Evolutionary conservation across 2,797 vertebrate species (phyloP), one percentile per base, ranked within the genome.

Genomic region (Melanotaenia pygmaea): DNA sequence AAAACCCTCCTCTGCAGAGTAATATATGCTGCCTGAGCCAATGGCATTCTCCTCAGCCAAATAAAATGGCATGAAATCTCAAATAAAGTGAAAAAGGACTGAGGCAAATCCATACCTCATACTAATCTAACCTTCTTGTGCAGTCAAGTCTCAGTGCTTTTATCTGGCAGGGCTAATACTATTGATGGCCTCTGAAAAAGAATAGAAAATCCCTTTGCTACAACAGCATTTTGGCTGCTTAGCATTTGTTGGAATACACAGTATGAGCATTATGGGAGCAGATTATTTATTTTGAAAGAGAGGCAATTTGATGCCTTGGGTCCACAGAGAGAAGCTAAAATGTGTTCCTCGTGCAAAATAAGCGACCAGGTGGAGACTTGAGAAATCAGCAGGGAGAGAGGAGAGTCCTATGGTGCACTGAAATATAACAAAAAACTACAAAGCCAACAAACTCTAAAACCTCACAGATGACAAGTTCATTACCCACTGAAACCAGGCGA

Each of bases 211-310:
- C 79, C 86, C 70, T 60, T 64, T 26, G 81, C 86, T 80, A 83
- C 80, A 75, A 85, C 69, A 66, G 83, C 86, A 84, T 90, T 91
- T 86, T 81, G 82, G 82, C 84, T 88, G 82, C 80, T 92, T 92
- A 90, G 85, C 79, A 89, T 93, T 90, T 91, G 75, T 86, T 88
- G 79, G 81, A 93, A 92, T 89, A 77, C 88, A 88, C 81, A 76
- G 67, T 35, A 69, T 81, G 74, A 83, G 73, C 72, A 85, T 90
- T 88, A 90, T 82, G 80, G 91, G 83, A 87, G 85, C 79, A 82
- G 83, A 88, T 90, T 92, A 92, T 94, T 93, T 93, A 86, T 90
- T 94, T 93, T 91, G 89, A 92, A 92, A 82, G 87, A 92, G 86
- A 88, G 79, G 89, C 90, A 88, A 89, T 91, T 91, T 86, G 76